Evolutionary conservation across 2,797 vertebrate genomes (phyloP).

Genomic region (Gobionotothen gibberifrons): DNA sequence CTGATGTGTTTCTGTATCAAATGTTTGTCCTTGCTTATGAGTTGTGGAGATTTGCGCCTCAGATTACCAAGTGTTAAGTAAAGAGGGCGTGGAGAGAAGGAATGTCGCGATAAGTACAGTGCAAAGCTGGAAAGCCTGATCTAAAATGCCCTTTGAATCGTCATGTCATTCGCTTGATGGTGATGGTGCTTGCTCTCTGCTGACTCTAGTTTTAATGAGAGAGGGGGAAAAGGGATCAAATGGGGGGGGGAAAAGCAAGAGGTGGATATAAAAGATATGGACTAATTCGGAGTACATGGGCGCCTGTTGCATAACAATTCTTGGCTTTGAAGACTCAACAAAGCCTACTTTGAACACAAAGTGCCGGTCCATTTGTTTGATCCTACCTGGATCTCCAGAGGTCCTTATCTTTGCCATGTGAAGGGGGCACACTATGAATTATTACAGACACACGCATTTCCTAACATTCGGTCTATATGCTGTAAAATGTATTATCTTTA

Average conservation of each 20-base stretch:
- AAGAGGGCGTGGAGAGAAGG: background rate
- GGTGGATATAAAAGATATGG: slow-evolving; percentile 61
- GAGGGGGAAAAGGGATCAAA: slow-evolving; percentile 45
- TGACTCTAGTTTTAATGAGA: slow-evolving; percentile 63
- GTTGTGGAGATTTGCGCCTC: slow-evolving; percentile 7
- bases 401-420: slow-evolving; percentile 28
- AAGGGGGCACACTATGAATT: background rate
- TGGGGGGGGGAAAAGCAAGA: slow-evolving; percentile 36
- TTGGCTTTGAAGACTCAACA: slow-evolving; percentile 76
- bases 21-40: slow-evolving; percentile 12
- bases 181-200: slow-evolving; percentile 16
- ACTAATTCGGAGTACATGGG: slow-evolving; percentile 70
- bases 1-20: background rate
- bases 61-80: slow-evolving; percentile 9
- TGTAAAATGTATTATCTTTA: too few relatives aligned
- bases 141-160: slow-evolving; percentile 32
- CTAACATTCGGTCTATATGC: too few relatives aligned
- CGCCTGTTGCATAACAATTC: slow-evolving; percentile 74
- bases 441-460: too few relatives aligned
- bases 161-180: slow-evolving; percentile 48
- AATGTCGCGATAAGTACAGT: background rate
- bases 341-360: slow-evolving; percentile 67
- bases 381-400: slow-evolving; percentile 49
- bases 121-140: slow-evolving; percentile 10
- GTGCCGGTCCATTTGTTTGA: slow-evolving; percentile 66